Conservation (phyloP, 2,888 invertebrate species). For the Eristalinus sepulchralis region DNA sequence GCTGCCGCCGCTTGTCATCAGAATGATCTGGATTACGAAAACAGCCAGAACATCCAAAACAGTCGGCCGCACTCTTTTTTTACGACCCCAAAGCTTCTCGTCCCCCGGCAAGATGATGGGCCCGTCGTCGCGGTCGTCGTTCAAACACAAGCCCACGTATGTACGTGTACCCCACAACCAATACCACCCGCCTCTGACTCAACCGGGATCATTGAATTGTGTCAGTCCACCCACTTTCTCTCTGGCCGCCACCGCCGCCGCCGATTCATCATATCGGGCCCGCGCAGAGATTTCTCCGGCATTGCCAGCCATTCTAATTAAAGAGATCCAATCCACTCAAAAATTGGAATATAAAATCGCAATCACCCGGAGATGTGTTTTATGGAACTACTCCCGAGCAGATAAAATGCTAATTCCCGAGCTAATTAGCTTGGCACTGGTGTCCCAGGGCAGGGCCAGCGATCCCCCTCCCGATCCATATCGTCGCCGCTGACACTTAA, state of each 20-base stretch:
- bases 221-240: constrained; percentile 22
- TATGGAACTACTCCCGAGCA: constrained; percentile 33
- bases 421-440: constrained; percentile 29
- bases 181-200: constrained; percentile 13
- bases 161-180: background rate
- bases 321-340: constrained; percentile 1
- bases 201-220: background rate
- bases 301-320: constrained; percentile 22
- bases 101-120: background rate
- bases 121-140: background rate
- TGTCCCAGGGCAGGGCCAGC: background rate
- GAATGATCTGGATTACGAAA: constrained; percentile 26
- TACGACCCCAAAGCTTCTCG: background rate
- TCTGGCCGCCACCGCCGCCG: background rate
- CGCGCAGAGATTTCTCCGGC: constrained; percentile 1
- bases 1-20: background rate
- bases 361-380: constrained; percentile 36
- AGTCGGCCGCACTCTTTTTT: background rate
- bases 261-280: background rate
- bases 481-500: constrained; percentile 61
- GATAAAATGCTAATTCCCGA: constrained; percentile 44
- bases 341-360: constrained; percentile 23
- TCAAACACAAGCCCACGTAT: background rate
- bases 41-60: background rate
- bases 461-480: constrained; percentile 38